Percentiles rank a stretch among this genome's conserved stretches.
Evolutionary conservation across 2,797 vertebrate genomes (phyloP).

Genomic region (Microchirus variegatus): DNA sequence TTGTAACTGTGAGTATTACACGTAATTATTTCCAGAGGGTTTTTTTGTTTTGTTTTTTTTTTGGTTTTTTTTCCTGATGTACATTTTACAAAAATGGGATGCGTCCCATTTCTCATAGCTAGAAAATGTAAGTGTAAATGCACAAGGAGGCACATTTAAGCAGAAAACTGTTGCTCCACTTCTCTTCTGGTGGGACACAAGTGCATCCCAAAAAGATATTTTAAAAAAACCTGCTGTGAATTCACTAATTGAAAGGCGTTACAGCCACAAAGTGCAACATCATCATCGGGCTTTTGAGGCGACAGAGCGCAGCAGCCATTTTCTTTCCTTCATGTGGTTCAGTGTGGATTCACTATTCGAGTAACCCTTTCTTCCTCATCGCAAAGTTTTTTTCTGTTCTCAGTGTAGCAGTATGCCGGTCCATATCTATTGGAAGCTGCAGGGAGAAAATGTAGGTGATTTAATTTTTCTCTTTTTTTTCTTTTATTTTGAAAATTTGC

Average conservation of each 20-base stretch:
- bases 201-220: constrained; percentile 7
- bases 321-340: constrained; percentile 19
- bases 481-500: constrained; percentile 78
- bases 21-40: constrained; percentile 51
- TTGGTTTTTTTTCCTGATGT: constrained; percentile 32
- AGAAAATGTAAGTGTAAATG: constrained; percentile 44
- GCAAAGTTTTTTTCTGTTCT: constrained; percentile 50
- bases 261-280: constrained; percentile 22
- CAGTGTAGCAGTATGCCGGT: constrained; percentile 63
- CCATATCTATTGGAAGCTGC: constrained; percentile 76
- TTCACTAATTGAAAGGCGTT: constrained; percentile 17
- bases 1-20: constrained; percentile 67
- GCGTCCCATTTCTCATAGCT: constrained; percentile 68
- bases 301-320: constrained; percentile 32
- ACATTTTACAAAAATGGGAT: constrained; percentile 64
- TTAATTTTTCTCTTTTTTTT: constrained; percentile 16
- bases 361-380: constrained; percentile 53
- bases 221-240: constrained; percentile 25
- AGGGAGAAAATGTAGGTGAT: constrained; percentile 59
- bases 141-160: constrained; percentile 27
- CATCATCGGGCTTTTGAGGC: constrained; percentile 18
- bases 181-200: constrained; percentile 36
- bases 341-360: constrained; percentile 44
- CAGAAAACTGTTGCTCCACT: constrained; percentile 27
- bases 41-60: constrained; percentile 20